A percentile compares a stretch with the other conserved stretches of the same genome.
These are phyloP conservation scores for Hirundichthys speculiger DNA, from an alignment of 2,113 vertebrate species.

Conservation along the genomic window DNA sequence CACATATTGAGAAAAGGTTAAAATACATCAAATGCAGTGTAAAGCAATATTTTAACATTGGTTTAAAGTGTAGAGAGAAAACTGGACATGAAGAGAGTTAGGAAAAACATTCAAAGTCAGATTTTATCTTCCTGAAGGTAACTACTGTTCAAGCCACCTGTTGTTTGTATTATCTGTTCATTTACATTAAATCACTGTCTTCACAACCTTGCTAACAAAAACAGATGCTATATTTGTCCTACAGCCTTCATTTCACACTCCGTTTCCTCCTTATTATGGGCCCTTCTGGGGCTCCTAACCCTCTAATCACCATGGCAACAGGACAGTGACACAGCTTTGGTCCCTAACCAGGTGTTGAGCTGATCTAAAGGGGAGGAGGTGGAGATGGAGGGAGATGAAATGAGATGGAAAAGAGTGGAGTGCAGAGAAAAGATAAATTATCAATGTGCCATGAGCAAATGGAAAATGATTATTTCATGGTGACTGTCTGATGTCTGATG, in stretches of 20 bases:
- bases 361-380: constrained; percentile 23
- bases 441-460: constrained; percentile 71
- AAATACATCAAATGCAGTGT: constrained; percentile 24
- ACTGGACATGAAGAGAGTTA: neutral
- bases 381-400: constrained; percentile 27
- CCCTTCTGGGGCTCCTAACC: constrained; percentile 63
- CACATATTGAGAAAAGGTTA: constrained; percentile 6
- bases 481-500: constrained; percentile 75
- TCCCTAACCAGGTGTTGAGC: constrained; percentile 67
- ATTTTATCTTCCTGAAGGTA: constrained; percentile 32
- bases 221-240: constrained; percentile 72
- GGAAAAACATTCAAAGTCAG: neutral
- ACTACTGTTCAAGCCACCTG: constrained; percentile 47
- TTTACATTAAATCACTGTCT: constrained; percentile 56
- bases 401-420: constrained; percentile 25
- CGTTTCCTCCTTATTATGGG: constrained; percentile 68
- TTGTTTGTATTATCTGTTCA: constrained; percentile 38
- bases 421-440: constrained; percentile 66
- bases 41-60: neutral
- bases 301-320: constrained; percentile 73
- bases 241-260: constrained; percentile 74
- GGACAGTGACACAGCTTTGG: constrained; percentile 52
- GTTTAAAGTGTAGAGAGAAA: constrained; percentile 7
- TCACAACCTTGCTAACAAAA: constrained; percentile 49
- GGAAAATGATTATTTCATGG: constrained; percentile 76